Conservation (phyloP, 2,888 invertebrate genomes). For the Eupeodes latifasciatus region DNA sequence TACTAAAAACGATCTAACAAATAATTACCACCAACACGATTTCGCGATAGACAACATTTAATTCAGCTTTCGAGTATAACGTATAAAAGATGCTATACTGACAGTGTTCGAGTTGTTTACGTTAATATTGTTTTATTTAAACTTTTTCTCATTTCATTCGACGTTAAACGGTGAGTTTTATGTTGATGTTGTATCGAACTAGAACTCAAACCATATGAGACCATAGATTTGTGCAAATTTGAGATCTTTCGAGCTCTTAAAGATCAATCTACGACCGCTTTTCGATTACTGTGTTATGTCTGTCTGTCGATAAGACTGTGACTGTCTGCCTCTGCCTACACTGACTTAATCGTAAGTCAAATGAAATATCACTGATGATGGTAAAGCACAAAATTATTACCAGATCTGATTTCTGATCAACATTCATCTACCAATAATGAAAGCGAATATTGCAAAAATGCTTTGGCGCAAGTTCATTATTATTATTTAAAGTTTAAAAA, state of each 20-base stretch:
- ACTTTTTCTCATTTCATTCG: conserved; percentile 30
- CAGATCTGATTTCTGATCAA: neutral
- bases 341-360: conserved; percentile 20
- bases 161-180: conserved; percentile 16
- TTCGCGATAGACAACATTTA: conserved; percentile 29
- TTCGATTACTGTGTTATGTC: neutral
- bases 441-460: conserved; percentile 2
- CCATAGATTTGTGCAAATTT: conserved; percentile 27
- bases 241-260: neutral
- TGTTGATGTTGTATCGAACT: conserved; percentile 46
- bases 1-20: conserved; percentile 62
- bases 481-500: neutral
- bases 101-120: conserved; percentile 19
- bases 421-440: neutral
- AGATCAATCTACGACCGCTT: neutral
- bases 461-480: neutral
- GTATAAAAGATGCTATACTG: conserved; percentile 53
- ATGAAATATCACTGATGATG: conserved; percentile 10
- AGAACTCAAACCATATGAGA: conserved; percentile 31
- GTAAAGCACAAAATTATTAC: neutral
- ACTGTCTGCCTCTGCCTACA: neutral
- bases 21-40: conserved; percentile 62
- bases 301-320: neutral
- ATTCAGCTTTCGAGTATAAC: conserved; percentile 12
- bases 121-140: conserved; percentile 32